Base-by-base conservation (phyloP, 2,797 vertebrate species). In the Hybognathus amarus region DNA sequence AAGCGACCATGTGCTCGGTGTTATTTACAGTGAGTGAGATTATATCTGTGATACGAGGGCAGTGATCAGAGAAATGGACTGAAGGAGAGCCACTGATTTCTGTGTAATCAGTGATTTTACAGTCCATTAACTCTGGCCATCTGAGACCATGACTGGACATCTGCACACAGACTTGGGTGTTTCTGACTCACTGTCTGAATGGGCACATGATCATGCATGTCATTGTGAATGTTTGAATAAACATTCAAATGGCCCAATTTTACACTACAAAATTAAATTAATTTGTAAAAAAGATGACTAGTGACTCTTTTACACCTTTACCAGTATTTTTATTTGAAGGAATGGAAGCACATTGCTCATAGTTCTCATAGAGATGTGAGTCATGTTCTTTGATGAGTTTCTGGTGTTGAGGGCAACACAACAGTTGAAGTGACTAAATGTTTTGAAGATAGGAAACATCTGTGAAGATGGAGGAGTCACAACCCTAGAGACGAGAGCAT, bases 101-200 rank as follows among this genome's bases (percentile, higher is more conserved):
- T 47, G 74, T 69, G 64, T 77, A 77, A 83, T 77, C 74, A 70
- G 38, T 61, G 52, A 77, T 77, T 77, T 77, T 76, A 76, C 47
- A 66, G 64, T 38, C 66, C 63, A 61, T 83, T 77, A 83, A 77
- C 74, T 69, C 40, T 27, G 40, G 50, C 64, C 73, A 42, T 67
- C 63, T n/a, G 73, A 83, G 81, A 68, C 20, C 6, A 7, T 67
- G n/a, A 69, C 81, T 77, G 81, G 81, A 83, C 81, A 83, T 83
- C 74, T 77, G 63, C 52, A 59, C 61, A 70, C 61, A 70, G 40
- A 47, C 64, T 61, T 13, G 17, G 24, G 80, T 24, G 12, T 24
- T 77, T 33, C 75, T 30, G 52, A 3, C 38, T 33, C 33, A 24
- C 10, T 52, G 12, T 75, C 50, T 81, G 27, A 71, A 66, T 6